Conservation (phyloP, 2,797 vertebrate species). For the Paramormyrops hopkinsi region DNA sequence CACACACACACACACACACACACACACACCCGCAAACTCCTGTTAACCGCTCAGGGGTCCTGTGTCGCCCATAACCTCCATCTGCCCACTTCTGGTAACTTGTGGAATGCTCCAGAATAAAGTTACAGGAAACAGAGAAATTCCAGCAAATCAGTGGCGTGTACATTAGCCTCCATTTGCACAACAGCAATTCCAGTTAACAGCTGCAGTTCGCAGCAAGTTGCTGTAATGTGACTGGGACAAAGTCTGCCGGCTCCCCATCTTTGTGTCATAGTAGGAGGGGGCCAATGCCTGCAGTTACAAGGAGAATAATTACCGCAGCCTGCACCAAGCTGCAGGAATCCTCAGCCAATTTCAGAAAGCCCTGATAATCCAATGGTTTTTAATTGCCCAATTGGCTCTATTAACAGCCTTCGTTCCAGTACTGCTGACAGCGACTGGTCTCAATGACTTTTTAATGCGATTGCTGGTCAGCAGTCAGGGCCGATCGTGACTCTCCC, state of each 20-base stretch:
- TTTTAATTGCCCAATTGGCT: constrained; percentile 28
- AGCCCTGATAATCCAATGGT: constrained; percentile 20
- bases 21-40: neutral
- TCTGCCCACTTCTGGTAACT: neutral
- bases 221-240: neutral
- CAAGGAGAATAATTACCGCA: constrained; percentile 15
- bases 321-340: neutral
- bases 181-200: neutral
- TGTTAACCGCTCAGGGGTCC: neutral
- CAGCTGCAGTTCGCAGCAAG: neutral
- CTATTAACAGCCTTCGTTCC: neutral
- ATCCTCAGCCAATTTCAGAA: neutral
- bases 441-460: constrained; percentile 21
- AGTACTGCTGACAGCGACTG: neutral
- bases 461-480: neutral
- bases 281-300: neutral
- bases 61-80: neutral
- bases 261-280: neutral
- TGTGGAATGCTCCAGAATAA: neutral
- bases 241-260: neutral
- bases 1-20: no score
- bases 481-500: neutral
- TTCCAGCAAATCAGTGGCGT: constrained; percentile 3
- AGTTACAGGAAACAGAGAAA: constrained; percentile 12
- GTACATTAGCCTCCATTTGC: neutral